Evolutionary conservation across 2,113 vertebrate species (phyloP), one percentile per base, ranked within the genome.

Genomic region (Carlito syrichta): DNA sequence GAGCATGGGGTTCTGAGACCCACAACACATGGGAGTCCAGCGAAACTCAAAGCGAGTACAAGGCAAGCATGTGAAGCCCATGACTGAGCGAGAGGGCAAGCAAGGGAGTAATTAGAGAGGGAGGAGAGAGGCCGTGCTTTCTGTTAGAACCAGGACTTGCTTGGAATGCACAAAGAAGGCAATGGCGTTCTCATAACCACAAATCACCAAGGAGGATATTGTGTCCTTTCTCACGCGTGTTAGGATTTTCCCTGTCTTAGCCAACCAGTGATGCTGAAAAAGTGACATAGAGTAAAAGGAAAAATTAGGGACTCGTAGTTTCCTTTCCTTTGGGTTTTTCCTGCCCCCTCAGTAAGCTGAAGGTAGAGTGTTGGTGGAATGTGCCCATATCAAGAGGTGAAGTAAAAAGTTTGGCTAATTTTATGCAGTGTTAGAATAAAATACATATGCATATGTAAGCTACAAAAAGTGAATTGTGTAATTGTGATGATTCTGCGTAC

Each of bases 1-100:
- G 22, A 78, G 32, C 22, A 62, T 9, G 56, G 81, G 40, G 27
- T 58, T 52, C 77, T 27, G 27, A 16, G 11, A 5, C n/a, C 48
- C 63, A 13, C 0, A 10, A 3, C 4, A 1, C 0, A 0, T 8
- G 40, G 20, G 25, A 52, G 30, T 19, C 17, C 50, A 43, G 43
- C 1, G 27, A 60, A 60, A 66, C 45, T 69, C 38, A 83, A n/a
- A 77, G 54, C 30, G 17, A 30, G 1, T 16, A 6, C 38, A 27
- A 62, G 25, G 27, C 32, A 30, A 43, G 22, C 50, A 23, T 19
- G 16, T 78, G 3, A 20, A 43, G 22, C 45, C 22, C 60, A 48
- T 2, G 14, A 5, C 40, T 4, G 77, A 85, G 20, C 38, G 40
- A 30, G 54, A 32, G 23, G 19, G 22, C 30, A 40, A 73, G 63